phyloP scores from a whole-genome alignment of 2,797 vertebrate species.

The Oreortyx pictus region DNA sequence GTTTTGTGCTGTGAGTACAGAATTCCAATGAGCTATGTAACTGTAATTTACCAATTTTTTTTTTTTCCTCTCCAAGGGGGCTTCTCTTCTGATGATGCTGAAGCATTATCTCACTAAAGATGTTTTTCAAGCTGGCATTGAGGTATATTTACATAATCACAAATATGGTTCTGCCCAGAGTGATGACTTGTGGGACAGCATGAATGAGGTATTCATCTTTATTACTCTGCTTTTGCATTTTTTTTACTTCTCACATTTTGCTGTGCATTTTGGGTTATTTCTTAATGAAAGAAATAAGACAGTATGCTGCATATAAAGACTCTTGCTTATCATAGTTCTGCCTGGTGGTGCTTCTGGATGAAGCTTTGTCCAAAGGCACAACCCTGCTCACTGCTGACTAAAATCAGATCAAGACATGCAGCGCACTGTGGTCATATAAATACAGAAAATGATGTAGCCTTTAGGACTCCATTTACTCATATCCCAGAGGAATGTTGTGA shows the following conservation, averaged over 20 bases:
- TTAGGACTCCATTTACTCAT: neutral
- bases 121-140: conserved; percentile 87
- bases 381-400: neutral
- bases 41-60: neutral
- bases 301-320: neutral
- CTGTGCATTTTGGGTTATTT: neutral
- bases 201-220: conserved; percentile 85
- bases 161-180: conserved; percentile 84
- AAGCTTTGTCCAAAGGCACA: neutral
- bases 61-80: conserved; percentile 81
- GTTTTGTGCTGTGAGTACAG: too few relatives aligned
- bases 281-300: neutral
- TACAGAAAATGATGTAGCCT: neutral
- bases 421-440: neutral
- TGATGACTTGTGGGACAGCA: conserved; percentile 91
- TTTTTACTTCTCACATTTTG: neutral
- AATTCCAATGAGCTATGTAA: neutral
- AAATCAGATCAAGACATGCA: conserved; percentile 32
- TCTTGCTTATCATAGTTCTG: neutral
- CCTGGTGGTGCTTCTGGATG: neutral
- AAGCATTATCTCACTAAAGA: conserved; percentile 85
- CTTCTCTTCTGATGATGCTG: conserved; percentile 94
- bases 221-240: neutral
- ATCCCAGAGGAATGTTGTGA: neutral
- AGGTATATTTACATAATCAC: conserved; percentile 86